Base-by-base conservation (phyloP, 2,888 invertebrate species). In the Ommatoiulus sabulosus region DNA sequence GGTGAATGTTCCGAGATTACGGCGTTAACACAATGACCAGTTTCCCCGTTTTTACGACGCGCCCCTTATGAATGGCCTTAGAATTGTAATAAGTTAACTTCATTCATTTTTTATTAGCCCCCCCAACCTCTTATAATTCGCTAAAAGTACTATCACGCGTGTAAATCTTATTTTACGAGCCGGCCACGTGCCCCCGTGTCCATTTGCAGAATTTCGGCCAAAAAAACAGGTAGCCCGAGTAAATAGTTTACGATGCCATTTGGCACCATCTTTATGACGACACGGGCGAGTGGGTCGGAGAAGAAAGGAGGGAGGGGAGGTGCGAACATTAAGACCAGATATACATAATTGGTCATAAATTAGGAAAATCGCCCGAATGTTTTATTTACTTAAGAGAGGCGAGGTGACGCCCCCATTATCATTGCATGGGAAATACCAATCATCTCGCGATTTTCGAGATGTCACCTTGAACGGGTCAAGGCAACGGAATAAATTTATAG, bases 251-350 rank as follows among this genome's bases (percentile, higher is more conserved):
- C 24, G 72, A 72, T 20, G 63, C 20, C 63, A 63, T 63, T 63
- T 63, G 63, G 63, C 72, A 72, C 72, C 72, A 72, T 72, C 72
- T 72, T 72, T 72, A 72, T 72, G 72, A 72, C 72, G 72, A 72
- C 72, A 24, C 24, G 72, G 72, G 72, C 12, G 24, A 72, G 72
- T 72, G 72, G 72, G 72, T 72, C 72, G 24, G 6, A 10, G 24
- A 8, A 72, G 72, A 63, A 63, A 63, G 72, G 72, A 52, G 52
- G 24, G 72, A 24, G 24, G 72, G 10, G 12, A 24, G 24, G 17
- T 72, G 72, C 72, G 6, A 24, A 24, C 72, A 72, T 72, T 72
- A 72, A 24, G 72, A 72, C 72, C 10, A 24, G 72, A n/a, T 72
- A 63, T 52, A 72, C 24, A 72, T 72, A 72, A 72, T 72, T 72